These are phyloP conservation scores for Ploceus nigricollis DNA, from an alignment of 2,113 vertebrate species.

Conservation along the genomic window DNA sequence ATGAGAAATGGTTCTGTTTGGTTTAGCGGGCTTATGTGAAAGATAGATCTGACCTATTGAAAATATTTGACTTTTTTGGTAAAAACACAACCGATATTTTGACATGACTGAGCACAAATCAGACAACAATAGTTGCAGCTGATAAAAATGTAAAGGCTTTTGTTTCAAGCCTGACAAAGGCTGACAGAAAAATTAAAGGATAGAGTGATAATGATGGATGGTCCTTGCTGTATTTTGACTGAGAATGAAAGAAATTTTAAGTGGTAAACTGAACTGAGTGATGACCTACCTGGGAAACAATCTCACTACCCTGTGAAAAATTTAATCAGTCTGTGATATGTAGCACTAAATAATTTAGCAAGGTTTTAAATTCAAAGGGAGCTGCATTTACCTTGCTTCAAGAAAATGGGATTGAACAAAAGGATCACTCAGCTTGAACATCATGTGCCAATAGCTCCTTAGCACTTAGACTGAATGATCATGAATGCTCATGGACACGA, in stretches of 20 bases:
- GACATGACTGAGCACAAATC: slow-evolving; percentile 46
- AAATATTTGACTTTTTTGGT: slow-evolving; percentile 42
- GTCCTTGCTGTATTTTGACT: slow-evolving; percentile 38
- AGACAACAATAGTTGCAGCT: slow-evolving; percentile 18
- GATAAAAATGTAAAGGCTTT: slow-evolving; percentile 60
- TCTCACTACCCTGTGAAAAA: slow-evolving; percentile 52
- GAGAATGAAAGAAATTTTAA: slow-evolving; percentile 56
- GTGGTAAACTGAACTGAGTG: slow-evolving; percentile 63
- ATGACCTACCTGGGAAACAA: slow-evolving; percentile 67
- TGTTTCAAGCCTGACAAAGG: slow-evolving; percentile 55
- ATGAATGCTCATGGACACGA: background rate
- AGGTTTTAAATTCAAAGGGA: slow-evolving; percentile 65
- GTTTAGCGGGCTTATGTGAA: background rate
- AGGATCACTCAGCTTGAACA: slow-evolving; percentile 30
- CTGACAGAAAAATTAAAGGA: slow-evolving; percentile 68
- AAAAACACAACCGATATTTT: background rate
- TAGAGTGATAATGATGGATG: slow-evolving; percentile 62
- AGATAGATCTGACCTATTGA: slow-evolving; percentile 55
- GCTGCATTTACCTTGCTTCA: slow-evolving; percentile 22
- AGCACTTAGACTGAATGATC: slow-evolving; percentile 31
- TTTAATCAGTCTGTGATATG: slow-evolving; percentile 59
- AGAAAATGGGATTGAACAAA: slow-evolving; percentile 20
- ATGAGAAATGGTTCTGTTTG: slow-evolving; percentile 49
- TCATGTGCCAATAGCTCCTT: slow-evolving; percentile 16
- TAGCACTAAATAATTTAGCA: slow-evolving; percentile 64